Percentiles rank a stretch among this genome's conserved stretches.
phyloP scores from a whole-genome alignment of 2,888 invertebrate genomes.

The Cryptus armator region DNA sequence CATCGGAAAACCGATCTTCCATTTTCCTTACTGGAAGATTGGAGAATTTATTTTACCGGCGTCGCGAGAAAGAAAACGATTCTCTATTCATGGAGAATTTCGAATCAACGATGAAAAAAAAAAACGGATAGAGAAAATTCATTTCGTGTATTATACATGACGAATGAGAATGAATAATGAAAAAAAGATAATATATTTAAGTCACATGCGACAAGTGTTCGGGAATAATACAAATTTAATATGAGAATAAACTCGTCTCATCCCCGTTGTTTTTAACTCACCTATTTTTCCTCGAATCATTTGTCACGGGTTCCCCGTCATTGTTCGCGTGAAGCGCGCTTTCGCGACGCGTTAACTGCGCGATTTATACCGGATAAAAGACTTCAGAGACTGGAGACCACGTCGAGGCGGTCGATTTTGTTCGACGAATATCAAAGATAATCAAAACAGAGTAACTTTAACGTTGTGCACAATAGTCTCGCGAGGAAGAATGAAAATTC shows the following conservation, averaged over 20 bases:
- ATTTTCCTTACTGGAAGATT: not conserved
- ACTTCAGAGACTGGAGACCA: not conserved
- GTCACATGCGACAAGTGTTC: not conserved
- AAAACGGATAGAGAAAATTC: not conserved
- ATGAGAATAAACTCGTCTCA: not conserved
- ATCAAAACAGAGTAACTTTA: not conserved
- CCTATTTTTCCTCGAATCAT: constrained; percentile 62
- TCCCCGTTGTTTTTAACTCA: constrained; percentile 35
- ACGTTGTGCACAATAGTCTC: constrained; percentile 11
- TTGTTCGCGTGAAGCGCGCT: constrained; percentile 39
- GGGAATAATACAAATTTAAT: not conserved
- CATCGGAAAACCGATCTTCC: not conserved
- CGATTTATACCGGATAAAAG: constrained; percentile 7
- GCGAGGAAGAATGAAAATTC: not conserved
- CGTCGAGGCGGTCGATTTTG: not conserved
- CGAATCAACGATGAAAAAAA: not conserved
- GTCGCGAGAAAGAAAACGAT: not conserved
- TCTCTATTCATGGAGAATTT: not conserved
- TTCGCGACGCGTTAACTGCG: constrained; percentile 55
- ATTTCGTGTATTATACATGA: not conserved
- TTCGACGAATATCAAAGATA: not conserved
- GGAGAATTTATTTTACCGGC: no score
- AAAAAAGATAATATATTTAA: not conserved
- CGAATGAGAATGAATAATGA: not conserved
- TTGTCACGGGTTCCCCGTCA: constrained; percentile 51